phyloP scores from a whole-genome alignment of 2,888 invertebrate genomes.

The Capitulum mitella region DNA sequence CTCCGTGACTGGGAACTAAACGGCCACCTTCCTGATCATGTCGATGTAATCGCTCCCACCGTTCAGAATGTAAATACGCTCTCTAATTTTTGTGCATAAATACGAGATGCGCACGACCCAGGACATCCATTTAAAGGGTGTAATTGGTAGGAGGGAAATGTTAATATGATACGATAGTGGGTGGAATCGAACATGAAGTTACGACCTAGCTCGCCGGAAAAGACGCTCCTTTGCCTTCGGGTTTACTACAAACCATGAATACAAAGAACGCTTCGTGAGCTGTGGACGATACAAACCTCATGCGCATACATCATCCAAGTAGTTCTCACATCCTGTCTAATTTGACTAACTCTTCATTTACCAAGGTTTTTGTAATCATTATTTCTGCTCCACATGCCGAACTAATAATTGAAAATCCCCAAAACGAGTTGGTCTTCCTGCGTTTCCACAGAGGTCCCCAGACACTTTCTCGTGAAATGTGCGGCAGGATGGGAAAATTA shows the following conservation, averaged over 20 bases:
- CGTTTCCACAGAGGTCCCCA: background rate
- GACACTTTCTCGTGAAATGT: background rate
- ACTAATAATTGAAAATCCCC: constrained; percentile 14
- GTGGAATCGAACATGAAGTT: background rate
- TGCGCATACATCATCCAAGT: background rate
- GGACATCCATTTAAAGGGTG: background rate
- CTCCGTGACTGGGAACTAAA: background rate
- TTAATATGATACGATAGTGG: background rate
- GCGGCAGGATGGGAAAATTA: background rate
- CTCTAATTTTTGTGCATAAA: background rate
- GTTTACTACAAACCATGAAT: background rate
- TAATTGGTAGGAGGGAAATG: constrained; percentile 12
- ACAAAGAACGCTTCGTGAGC: background rate
- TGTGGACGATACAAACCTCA: background rate
- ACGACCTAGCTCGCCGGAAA: background rate
- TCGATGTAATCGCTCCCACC: background rate
- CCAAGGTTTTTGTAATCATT: background rate
- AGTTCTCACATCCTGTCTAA: constrained; percentile 1
- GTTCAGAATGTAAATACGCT: background rate
- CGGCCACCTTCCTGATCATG: background rate
- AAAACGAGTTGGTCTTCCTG: background rate
- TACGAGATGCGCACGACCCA: background rate
- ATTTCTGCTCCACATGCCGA: constrained; percentile 7
- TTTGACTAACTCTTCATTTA: constrained; percentile 19
- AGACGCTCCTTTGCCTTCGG: too few relatives aligned